Conservation (phyloP, 2,113 vertebrate species). For the Chloropsis hardwickii region DNA sequence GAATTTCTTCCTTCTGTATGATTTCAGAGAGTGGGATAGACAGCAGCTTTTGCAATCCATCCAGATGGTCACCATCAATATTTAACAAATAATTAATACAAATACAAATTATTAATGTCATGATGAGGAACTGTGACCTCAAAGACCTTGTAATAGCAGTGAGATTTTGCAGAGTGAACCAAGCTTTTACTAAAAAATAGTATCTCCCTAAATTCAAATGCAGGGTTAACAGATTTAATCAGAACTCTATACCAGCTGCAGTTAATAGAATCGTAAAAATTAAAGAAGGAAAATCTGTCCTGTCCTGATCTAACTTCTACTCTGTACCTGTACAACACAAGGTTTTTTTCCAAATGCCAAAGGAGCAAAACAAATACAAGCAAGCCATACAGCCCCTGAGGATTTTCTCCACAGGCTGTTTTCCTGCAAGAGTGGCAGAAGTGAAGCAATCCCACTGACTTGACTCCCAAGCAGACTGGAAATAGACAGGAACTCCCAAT, state of each 20-base stretch:
- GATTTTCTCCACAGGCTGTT: not conserved
- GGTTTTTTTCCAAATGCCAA: not conserved
- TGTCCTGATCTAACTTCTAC: not conserved
- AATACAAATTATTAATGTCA: slow-evolving; percentile 26
- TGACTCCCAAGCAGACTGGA: not conserved
- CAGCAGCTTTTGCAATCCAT: not conserved
- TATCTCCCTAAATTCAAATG: not conserved
- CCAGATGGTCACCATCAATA: not conserved
- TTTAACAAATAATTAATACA: slow-evolving; percentile 40
- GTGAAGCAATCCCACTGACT: not conserved
- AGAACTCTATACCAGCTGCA: not conserved
- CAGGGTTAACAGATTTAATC: not conserved
- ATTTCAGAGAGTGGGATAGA: not conserved
- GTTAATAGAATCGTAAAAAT: not conserved
- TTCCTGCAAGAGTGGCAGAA: not conserved
- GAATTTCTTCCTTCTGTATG: not conserved
- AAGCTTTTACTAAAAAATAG: not conserved
- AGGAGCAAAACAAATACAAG: not conserved
- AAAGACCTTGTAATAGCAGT: not conserved
- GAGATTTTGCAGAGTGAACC: not conserved
- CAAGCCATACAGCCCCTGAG: not conserved
- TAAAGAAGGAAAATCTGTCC: not conserved
- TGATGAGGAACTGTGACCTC: slow-evolving; percentile 1
- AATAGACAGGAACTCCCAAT: not conserved
- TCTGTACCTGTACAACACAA: not conserved